Conservation (phyloP, 2,797 vertebrate species). For the Cyprinodon diabolis region DNA sequence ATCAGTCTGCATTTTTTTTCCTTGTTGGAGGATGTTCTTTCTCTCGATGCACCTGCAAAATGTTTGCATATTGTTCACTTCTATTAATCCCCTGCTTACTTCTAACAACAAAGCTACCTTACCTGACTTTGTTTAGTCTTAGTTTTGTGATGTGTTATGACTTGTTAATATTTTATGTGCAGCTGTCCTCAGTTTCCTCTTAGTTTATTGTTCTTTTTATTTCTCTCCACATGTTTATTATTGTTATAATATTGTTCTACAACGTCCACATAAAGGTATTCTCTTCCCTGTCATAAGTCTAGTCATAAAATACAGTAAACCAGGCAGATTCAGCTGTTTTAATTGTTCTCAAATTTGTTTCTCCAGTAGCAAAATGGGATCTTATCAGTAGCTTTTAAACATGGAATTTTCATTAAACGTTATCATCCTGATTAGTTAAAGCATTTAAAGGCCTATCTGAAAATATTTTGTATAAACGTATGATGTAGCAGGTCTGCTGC, state of each 20-base stretch:
- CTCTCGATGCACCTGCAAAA: constrained; percentile 33
- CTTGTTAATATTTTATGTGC: constrained; percentile 1
- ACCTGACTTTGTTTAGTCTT: neutral
- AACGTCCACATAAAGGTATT: neutral
- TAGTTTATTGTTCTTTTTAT: neutral
- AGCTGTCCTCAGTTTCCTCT: neutral
- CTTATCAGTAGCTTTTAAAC: neutral
- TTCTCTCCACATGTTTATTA: neutral
- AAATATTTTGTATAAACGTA: neutral
- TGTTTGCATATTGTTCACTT: constrained; percentile 4
- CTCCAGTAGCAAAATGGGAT: neutral
- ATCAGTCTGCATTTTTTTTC: constrained; percentile 42
- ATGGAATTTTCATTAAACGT: neutral
- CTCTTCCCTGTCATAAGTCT: neutral
- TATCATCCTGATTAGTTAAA: neutral
- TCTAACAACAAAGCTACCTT: constrained; percentile 1
- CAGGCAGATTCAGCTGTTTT: neutral
- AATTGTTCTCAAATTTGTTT: neutral
- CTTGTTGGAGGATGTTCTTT: constrained; percentile 4
- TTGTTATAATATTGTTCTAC: neutral
- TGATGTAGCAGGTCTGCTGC: neutral
- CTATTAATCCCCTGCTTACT: constrained; percentile 10
- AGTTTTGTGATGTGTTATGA: constrained; percentile 1
- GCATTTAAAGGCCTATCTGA: neutral
- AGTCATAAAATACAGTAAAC: neutral